phyloP scores from a whole-genome alignment of 2,113 vertebrate species.

The Macroglossus sobrinus region DNA sequence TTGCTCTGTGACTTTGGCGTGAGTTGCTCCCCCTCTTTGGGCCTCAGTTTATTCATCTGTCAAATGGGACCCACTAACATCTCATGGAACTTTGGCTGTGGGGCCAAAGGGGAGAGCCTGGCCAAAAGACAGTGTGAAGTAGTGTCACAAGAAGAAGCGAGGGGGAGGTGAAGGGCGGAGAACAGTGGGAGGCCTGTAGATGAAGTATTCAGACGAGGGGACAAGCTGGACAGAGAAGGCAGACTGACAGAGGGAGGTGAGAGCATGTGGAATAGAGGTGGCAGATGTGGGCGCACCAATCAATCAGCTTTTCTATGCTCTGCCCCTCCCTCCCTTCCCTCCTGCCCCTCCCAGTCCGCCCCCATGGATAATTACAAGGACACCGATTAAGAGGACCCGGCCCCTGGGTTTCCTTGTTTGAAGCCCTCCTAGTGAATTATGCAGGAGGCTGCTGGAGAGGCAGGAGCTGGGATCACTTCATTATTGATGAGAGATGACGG shows the following conservation, averaged over 20 bases:
- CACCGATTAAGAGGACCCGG: not conserved
- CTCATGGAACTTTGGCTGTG: fast-evolving
- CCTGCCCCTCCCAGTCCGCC: not conserved
- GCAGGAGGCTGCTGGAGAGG: constrained; percentile 71
- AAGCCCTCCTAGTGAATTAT: constrained; percentile 81
- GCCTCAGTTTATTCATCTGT: not conserved
- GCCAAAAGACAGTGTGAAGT: fast-evolving
- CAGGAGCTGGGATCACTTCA: constrained; percentile 72
- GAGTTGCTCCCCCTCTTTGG: not conserved
- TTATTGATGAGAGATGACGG: constrained; percentile 86
- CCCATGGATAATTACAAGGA: constrained; percentile 47
- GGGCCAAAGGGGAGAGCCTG: not conserved
- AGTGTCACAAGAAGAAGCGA: not conserved
- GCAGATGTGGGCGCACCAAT: not conserved
- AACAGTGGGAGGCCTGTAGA: fast-evolving
- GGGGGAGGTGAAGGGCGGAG: not conserved
- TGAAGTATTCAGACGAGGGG: not conserved
- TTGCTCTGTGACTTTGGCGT: not conserved
- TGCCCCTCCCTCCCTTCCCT: not conserved
- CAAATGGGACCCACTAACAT: not conserved
- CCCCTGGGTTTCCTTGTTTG: constrained; percentile 8
- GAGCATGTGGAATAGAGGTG: not conserved
- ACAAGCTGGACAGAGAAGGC: not conserved
- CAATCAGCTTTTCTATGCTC: not conserved
- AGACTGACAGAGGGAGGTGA: not conserved